Evolutionary conservation across 2,797 vertebrate species (phyloP).

Genomic region (Mormyrus hasselquistii): DNA sequence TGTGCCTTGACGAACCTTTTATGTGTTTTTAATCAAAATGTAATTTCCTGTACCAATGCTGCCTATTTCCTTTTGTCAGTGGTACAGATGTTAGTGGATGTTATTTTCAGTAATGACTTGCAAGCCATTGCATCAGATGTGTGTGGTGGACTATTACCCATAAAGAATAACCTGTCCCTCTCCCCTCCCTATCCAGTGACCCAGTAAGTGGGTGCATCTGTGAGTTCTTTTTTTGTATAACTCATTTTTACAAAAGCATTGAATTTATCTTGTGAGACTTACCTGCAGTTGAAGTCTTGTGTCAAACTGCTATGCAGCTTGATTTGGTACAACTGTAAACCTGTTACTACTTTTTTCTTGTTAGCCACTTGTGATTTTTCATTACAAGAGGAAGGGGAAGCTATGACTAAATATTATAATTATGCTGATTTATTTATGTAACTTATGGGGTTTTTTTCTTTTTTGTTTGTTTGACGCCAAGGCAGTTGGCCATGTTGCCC

Average conservation of each 20-base stretch:
- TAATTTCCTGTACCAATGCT: slow-evolving; percentile 38
- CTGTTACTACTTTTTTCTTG: slow-evolving; percentile 55
- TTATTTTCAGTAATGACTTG: slow-evolving; percentile 39
- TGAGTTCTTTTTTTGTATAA: slow-evolving; percentile 44
- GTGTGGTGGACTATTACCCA: not conserved
- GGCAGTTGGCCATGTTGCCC: slow-evolving; percentile 9
- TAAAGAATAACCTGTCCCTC: not conserved
- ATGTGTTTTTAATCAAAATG: slow-evolving; percentile 25
- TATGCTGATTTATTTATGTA: slow-evolving; percentile 49
- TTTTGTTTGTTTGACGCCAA: not conserved
- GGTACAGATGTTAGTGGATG: slow-evolving; percentile 21
- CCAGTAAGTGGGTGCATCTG: slow-evolving; percentile 36
- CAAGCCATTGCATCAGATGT: slow-evolving; percentile 51
- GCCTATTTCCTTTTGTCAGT: slow-evolving; percentile 36
- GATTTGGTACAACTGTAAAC: slow-evolving; percentile 43
- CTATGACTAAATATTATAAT: slow-evolving; percentile 42
- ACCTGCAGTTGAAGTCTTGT: slow-evolving; percentile 49
- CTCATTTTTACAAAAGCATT: slow-evolving; percentile 51
- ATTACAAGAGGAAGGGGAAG: slow-evolving; percentile 40
- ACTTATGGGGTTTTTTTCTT: slow-evolving; percentile 18
- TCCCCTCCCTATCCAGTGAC: slow-evolving; percentile 28
- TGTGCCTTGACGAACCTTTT: slow-evolving; percentile 43
- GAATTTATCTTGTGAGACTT: slow-evolving; percentile 49
- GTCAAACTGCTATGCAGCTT: slow-evolving; percentile 64
- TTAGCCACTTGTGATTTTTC: slow-evolving; percentile 41